A percentile compares a stretch with the other conserved stretches of the same genome.
phyloP scores from a whole-genome alignment of 2,888 invertebrate genomes.

The Phyto melanocephala region DNA sequence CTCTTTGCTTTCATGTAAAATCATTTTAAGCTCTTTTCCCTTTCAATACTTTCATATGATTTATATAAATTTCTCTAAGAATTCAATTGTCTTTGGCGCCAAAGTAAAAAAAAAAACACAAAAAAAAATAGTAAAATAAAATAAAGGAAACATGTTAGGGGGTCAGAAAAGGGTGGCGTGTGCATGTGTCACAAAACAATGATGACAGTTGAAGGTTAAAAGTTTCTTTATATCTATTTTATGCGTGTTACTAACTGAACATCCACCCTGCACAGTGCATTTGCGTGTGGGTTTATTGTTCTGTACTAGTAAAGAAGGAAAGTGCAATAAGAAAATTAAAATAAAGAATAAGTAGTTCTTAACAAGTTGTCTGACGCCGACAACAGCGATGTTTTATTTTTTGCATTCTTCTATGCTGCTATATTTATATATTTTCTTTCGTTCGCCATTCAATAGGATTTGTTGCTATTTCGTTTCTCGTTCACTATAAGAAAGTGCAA shows the following conservation, averaged over 20 bases:
- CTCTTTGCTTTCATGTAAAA: too few species aligned
- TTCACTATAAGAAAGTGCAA: slow-evolving; percentile 30
- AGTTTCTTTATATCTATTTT: slow-evolving; percentile 43
- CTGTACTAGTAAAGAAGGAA: slow-evolving; percentile 49
- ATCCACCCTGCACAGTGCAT: not conserved
- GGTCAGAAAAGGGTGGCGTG: slow-evolving; percentile 20
- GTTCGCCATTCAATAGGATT: not conserved
- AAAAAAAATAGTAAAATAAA: not conserved
- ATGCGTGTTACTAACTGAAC: slow-evolving; percentile 50
- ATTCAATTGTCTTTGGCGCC: too few species aligned
- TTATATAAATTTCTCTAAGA: too few species aligned
- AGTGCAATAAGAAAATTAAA: slow-evolving; percentile 13
- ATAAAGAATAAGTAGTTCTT: slow-evolving; percentile 55
- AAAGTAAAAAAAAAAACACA: too few species aligned
- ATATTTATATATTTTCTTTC: too few species aligned
- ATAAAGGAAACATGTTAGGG: slow-evolving; percentile 10
- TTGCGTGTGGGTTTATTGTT: slow-evolving; percentile 25
- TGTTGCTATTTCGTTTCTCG: not conserved
- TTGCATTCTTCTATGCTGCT: not conserved
- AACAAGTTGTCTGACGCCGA: slow-evolving; percentile 60
- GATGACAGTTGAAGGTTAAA: slow-evolving; percentile 71
- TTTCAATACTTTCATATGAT: too few species aligned
- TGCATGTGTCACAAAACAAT: slow-evolving; percentile 66
- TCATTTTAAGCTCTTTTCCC: too few species aligned
- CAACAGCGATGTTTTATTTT: slow-evolving; percentile 2